A percentile compares a stretch with the other conserved stretches of the same genome.
phyloP scores from a whole-genome alignment of 2,113 vertebrate species.

The Petroica traversi region DNA sequence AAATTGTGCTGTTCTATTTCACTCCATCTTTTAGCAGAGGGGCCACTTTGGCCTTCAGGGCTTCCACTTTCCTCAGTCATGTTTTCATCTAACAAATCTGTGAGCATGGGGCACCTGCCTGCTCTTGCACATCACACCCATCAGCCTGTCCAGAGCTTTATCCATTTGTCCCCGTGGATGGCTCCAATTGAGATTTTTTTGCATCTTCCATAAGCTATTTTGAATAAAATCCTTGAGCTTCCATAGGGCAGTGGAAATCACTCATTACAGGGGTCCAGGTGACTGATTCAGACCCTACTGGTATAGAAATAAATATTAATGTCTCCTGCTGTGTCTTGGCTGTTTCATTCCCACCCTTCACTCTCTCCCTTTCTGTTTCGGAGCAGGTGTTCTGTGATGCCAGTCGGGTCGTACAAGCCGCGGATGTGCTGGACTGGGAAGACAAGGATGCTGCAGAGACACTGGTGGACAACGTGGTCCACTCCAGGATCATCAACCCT shows the following conservation, averaged over 20 bases:
- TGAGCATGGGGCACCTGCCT: neutral
- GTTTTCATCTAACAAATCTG: neutral
- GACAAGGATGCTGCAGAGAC: conserved; percentile 82
- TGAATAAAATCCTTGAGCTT: neutral
- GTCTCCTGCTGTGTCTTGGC: neutral
- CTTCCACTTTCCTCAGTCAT: neutral
- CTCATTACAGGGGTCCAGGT: neutral
- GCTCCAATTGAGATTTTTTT: neutral
- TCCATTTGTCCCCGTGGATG: neutral
- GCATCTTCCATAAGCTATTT: neutral
- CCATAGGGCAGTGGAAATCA: neutral
- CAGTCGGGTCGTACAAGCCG: conserved; percentile 64
- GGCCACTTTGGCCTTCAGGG: neutral
- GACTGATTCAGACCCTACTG: neutral
- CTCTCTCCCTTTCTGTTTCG: conserved; percentile 24
- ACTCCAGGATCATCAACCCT: conserved; percentile 86
- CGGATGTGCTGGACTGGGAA: conserved; percentile 87
- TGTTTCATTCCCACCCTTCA: neutral
- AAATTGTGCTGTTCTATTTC: neutral
- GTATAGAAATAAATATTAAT: neutral
- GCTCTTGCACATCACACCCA: neutral
- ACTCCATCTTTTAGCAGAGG: neutral
- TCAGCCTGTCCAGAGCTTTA: neutral
- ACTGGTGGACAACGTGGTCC: conserved; percentile 80
- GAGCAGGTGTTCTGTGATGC: conserved; percentile 85